Conservation (phyloP, 2,113 vertebrate species). For the Pedionomus torquatus region DNA sequence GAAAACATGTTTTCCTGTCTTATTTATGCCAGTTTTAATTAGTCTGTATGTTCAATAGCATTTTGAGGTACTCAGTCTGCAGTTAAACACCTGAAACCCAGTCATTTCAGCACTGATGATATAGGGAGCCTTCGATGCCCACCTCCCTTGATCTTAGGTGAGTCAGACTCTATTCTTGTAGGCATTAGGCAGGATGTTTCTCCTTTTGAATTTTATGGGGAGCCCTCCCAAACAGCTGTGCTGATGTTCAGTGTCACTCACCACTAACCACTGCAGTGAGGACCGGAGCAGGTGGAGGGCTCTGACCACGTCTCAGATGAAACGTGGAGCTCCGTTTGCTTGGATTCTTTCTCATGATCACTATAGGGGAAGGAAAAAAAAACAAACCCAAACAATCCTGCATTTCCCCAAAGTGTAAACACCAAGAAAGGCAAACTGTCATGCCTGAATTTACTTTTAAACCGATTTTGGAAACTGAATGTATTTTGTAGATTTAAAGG, state of each 20-base stretch:
- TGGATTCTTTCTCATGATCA: not conserved
- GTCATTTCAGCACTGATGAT: not conserved
- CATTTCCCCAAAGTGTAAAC: not conserved
- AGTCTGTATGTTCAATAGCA: not conserved
- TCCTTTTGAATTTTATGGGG: not conserved
- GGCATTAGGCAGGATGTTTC: not conserved
- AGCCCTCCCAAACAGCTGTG: accelerated
- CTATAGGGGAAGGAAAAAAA: not conserved
- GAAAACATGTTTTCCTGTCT: not conserved
- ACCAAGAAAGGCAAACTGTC: not conserved
- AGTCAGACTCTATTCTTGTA: not conserved
- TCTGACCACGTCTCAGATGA: not conserved
- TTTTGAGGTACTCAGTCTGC: not conserved
- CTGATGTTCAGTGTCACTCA: not conserved
- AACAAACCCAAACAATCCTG: not conserved
- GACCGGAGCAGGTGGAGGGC: not conserved
- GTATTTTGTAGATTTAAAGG: not conserved
- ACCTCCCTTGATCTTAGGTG: not conserved
- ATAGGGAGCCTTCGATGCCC: not conserved
- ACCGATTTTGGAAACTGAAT: not conserved
- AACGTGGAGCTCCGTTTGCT: not conserved
- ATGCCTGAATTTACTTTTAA: not conserved
- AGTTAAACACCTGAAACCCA: not conserved
- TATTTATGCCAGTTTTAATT: not conserved
- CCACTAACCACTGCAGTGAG: not conserved